Percentiles rank a stretch among this genome's conserved stretches.
Evolutionary conservation across 2,888 invertebrate species (phyloP).

Genomic region (Hololepta plana): DNA sequence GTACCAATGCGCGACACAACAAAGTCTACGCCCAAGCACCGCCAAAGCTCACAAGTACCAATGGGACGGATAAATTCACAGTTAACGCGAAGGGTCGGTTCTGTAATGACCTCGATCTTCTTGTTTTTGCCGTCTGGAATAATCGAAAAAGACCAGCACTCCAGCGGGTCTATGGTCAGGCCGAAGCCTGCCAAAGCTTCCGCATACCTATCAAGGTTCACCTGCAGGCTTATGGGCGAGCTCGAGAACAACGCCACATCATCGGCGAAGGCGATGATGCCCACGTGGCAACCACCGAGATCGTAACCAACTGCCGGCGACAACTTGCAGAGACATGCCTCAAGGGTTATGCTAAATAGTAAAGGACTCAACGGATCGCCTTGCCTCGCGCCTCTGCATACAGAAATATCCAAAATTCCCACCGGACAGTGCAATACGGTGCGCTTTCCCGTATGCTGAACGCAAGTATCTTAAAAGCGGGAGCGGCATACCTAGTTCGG

Average conservation of each 20-base stretch:
- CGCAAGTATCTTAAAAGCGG: background rate
- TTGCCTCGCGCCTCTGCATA: slow-evolving; percentile 17
- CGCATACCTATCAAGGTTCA: slow-evolving; percentile 9
- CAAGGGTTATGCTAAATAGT: slow-evolving; percentile 15
- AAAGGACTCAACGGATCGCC: slow-evolving; percentile 18
- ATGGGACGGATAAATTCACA: background rate
- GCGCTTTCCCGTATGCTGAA: too few species aligned
- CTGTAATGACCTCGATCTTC: slow-evolving; percentile 4
- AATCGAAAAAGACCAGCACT: slow-evolving; percentile 14
- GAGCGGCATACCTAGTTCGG: slow-evolving; percentile 11
- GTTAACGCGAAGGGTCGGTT: background rate
- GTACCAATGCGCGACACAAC: too few species aligned
- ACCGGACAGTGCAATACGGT: background rate
- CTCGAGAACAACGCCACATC: slow-evolving; percentile 18
- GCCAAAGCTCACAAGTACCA: slow-evolving; percentile 5
- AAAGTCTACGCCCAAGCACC: slow-evolving; percentile 14
- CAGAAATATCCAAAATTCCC: background rate
- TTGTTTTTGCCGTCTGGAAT: slow-evolving; percentile 13
- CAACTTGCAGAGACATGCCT: slow-evolving; percentile 8
- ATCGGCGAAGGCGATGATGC: slow-evolving; percentile 19
- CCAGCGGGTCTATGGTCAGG: slow-evolving; percentile 10
- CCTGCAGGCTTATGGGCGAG: slow-evolving; percentile 14
- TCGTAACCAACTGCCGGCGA: slow-evolving; percentile 9
- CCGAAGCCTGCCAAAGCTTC: slow-evolving; percentile 9
- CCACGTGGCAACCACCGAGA: slow-evolving; percentile 8